These are phyloP conservation scores for Holocentrus rufus DNA, from an alignment of 2,797 vertebrate species.

Conservation along the genomic window DNA sequence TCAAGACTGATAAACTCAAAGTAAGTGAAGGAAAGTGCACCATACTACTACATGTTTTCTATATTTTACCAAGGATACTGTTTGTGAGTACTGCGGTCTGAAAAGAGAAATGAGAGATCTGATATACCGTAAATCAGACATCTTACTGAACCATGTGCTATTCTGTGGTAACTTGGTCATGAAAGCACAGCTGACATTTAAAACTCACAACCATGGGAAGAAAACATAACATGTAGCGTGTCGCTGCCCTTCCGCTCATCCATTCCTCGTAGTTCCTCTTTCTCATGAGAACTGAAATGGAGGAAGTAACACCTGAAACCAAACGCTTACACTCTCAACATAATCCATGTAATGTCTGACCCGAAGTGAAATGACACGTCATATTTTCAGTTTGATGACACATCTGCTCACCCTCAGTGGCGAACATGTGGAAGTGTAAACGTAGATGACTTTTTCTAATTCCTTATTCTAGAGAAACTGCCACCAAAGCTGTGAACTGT, in stretches of 20 bases:
- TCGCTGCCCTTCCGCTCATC: not conserved
- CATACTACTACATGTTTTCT: not conserved
- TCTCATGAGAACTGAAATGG: conserved; percentile 55
- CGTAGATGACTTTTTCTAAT: not conserved
- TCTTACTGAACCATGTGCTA: not conserved
- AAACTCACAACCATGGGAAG: not conserved
- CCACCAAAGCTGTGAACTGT: not conserved
- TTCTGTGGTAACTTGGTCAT: not conserved
- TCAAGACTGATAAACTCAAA: not conserved
- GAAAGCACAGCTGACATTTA: not conserved
- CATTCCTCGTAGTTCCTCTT: conserved; percentile 46
- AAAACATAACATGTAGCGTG: not conserved
- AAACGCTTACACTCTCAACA: conserved; percentile 40
- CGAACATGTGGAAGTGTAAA: not conserved
- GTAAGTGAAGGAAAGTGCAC: not conserved
- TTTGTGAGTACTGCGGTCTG: not conserved
- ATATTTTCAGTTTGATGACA: not conserved
- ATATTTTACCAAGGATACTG: not conserved
- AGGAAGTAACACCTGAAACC: conserved; percentile 72
- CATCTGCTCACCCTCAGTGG: not conserved
- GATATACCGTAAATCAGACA: not conserved
- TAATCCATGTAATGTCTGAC: conserved; percentile 3
- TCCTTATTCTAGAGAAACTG: not conserved
- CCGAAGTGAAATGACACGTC: not conserved
- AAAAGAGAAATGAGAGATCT: not conserved